Evolutionary conservation across 1,140 invertebrate genomes (phyloP), one percentile per base, ranked within the genome.

Genomic region (Ceratitis capitata): DNA sequence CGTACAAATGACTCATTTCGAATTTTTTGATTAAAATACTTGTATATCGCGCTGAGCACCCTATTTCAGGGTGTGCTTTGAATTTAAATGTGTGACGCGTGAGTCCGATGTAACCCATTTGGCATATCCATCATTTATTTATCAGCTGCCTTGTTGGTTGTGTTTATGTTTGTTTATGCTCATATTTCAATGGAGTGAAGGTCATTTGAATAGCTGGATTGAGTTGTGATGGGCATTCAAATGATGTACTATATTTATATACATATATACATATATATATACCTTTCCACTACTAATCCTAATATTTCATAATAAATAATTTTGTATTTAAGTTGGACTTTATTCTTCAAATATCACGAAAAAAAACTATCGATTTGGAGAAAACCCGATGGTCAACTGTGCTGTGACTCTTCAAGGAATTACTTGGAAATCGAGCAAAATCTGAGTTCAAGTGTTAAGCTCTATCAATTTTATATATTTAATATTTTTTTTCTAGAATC

Each of bases 301-400:
- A 19, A 32, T 19, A 35, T 14, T 69, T 69, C 5, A 14, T n/a
- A 35, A 56, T 78, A 39, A 78, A 45, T 78, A 19, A 78, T 0
- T 5, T 26, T 7, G n/a, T 19, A 47, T 78, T 19, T 23, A 26
- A n/a, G n/a, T n/a, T n/a, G n/a, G n/a, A n/a, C n/a, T n/a, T 78
- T 19, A 78, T 78, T 78, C 35, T 78, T 26, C 69, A 78, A 78
- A 78, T 78, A 45, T 78, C 69, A 78, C n/a, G 69, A 78, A 78
- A 16, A 78, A 39, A 12, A 42, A 23, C 42, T n/a, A 9, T 39
- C 39, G 39, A 19, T 10, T 10, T 26, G 39, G 23, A 78, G n/a
- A 78, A 78, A 78, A 78, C 69, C 69, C 69, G 69, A 78, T 45
- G 69, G 69, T 78, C 69, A 78, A 35, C 7, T 78, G 19, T 45